These are phyloP conservation scores for Intellagama lesueurii DNA, from an alignment of 2,797 vertebrate species.

Conservation along the genomic window DNA sequence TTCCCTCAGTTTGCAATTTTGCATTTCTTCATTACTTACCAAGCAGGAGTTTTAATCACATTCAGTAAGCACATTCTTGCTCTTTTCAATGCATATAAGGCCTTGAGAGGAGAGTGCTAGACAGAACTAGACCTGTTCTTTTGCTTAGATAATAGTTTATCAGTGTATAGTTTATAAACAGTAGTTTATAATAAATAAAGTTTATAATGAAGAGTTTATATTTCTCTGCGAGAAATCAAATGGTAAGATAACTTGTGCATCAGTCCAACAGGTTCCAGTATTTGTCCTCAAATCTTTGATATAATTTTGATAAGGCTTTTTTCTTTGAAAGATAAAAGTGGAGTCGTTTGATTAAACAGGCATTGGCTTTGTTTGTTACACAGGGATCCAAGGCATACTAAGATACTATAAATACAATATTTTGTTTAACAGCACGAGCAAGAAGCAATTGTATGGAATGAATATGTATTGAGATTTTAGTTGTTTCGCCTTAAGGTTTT, in stretches of 20 bases:
- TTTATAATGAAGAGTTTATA: background rate
- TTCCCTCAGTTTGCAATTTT: background rate
- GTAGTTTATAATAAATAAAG: too few species aligned
- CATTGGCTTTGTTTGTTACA: slow-evolving; percentile 9
- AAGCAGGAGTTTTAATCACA: background rate
- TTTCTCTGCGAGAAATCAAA: background rate
- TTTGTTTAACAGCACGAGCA: slow-evolving; percentile 13
- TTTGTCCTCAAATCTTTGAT: background rate
- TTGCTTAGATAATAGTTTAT: background rate
- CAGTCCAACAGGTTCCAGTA: background rate
- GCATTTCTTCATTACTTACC: background rate
- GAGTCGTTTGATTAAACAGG: slow-evolving; percentile 13
- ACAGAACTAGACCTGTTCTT: background rate
- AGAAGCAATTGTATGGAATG: slow-evolving; percentile 9
- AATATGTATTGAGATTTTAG: slow-evolving; percentile 36
- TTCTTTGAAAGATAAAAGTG: background rate
- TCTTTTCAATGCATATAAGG: background rate
- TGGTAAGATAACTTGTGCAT: background rate
- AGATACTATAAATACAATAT: background rate
- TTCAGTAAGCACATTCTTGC: background rate
- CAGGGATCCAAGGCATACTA: slow-evolving; percentile 2
- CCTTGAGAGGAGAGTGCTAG: background rate
- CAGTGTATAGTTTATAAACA: background rate
- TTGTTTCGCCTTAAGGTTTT: slow-evolving; percentile 9
- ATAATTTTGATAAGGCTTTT: background rate